Base-by-base conservation (phyloP, 2,888 invertebrate species). In the Augiades crinisus region DNA sequence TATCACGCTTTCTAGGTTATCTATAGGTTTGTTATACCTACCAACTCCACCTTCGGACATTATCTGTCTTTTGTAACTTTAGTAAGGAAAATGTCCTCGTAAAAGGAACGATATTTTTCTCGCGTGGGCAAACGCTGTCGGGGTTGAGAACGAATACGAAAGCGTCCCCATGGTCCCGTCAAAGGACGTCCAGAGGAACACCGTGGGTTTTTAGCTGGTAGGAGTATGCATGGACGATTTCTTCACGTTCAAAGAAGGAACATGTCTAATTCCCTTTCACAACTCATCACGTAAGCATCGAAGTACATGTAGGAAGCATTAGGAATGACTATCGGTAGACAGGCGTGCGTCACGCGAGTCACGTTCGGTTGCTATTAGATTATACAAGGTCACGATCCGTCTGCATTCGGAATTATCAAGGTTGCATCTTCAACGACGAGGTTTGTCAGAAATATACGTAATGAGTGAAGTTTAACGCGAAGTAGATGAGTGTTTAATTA, bases 381-480 rank as follows among this genome's bases (percentile, higher is more conserved):
- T 24, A 10, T 12, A 24, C 46, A 46, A 46, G 46, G 46, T 46
- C 36, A 46, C 46, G 36, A 46, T 37, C 36, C 24, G 19, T 36
- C 24, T 46, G 36, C 24, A 17, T 27, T 21, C 24, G 24, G 36
- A 36, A 6, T 27, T 46, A 37, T 36, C 17, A 46, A 46, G 46
- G 46, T 46, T 36, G 14, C 36, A 36, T 36, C 46, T 43, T 16
- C 8, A 36, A 43, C 17, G 10, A 31, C 17, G 5, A 8, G 16
- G 2, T 33, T 8, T 22, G 13, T 22, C 14, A 10, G 38, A 34
- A 37, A 33, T 22, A 41, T 33, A 49, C 34, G 49, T 49, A 49
- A 47, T 41, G 3, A 10, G 10, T 4, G 36, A 31, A 31, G 21
- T 19, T 47, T 37, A 19, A 21, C 37, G 27, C 16, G 22, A 16